Percentiles rank a stretch among this genome's conserved stretches.
phyloP scores from a whole-genome alignment of 2,888 invertebrate genomes.

The Scelioninae gen. 1 region DNA sequence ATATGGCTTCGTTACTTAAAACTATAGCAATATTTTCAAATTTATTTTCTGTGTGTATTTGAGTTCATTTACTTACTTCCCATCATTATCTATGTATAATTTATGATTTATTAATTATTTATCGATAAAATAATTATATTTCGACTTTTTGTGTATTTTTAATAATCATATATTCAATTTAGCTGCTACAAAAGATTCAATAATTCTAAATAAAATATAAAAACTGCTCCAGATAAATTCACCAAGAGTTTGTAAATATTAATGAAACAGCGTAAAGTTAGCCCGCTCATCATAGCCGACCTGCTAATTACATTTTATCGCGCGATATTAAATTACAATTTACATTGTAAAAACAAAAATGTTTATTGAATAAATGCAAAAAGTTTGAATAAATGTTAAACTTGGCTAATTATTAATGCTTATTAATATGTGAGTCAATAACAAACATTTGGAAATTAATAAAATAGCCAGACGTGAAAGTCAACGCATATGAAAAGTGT shows the following conservation, averaged over 20 bases:
- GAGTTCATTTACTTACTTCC: no score
- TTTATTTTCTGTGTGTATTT: no score
- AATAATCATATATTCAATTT: background rate
- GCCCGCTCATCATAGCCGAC: slow-evolving; percentile 11
- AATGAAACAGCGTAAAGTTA: slow-evolving; percentile 33
- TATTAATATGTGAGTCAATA: slow-evolving; percentile 18
- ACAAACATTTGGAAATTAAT: slow-evolving; percentile 25
- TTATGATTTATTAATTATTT: no score
- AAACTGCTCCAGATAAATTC: slow-evolving; percentile 9
- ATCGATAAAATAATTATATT: background rate
- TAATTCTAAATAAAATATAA: slow-evolving; percentile 4
- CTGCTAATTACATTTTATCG: slow-evolving; percentile 38
- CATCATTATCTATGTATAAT: no score
- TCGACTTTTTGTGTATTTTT: background rate
- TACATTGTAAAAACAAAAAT: slow-evolving; percentile 21
- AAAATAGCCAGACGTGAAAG: slow-evolving; percentile 17
- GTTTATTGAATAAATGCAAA: slow-evolving; percentile 32
- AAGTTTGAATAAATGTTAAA: slow-evolving; percentile 12
- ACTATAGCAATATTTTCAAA: no score
- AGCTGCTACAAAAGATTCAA: background rate
- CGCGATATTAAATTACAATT: slow-evolving; percentile 25
- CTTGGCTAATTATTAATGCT: slow-evolving; percentile 17
- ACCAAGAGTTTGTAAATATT: slow-evolving; percentile 27
- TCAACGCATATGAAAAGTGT: slow-evolving; percentile 17
- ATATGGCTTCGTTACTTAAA: no score